phyloP scores from a whole-genome alignment of 2,113 vertebrate genomes.

The Colinus virginianus region DNA sequence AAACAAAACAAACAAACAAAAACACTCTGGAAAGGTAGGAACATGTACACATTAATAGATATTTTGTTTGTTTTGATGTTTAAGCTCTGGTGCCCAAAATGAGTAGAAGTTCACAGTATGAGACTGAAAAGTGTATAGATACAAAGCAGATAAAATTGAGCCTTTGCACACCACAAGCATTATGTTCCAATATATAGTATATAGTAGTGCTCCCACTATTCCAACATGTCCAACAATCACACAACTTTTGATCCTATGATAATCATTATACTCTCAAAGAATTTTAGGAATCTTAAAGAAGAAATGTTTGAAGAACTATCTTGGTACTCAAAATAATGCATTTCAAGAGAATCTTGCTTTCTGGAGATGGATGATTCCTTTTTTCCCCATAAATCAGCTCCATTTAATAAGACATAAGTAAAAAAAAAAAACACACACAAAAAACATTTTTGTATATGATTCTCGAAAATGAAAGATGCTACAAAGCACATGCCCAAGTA shows the following conservation, averaged over 20 bases:
- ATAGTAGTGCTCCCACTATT: background rate
- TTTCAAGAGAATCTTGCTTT: background rate
- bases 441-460: background rate
- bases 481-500: background rate
- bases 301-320: background rate
- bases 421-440: background rate
- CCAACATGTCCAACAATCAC: background rate
- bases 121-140: background rate
- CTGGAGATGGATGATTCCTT: background rate
- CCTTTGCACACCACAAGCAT: background rate
- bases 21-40: background rate
- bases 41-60: background rate
- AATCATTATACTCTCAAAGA: background rate
- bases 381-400: background rate
- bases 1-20: background rate
- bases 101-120: background rate
- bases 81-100: background rate
- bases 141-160: background rate
- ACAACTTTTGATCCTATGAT: background rate
- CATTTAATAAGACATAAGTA: background rate
- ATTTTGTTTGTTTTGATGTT: background rate
- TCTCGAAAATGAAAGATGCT: background rate
- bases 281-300: background rate
- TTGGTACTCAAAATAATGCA: background rate
- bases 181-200: background rate